These are phyloP conservation scores for Abrostola tripartita DNA, from an alignment of 2,888 invertebrate species.

Conservation along the genomic window DNA sequence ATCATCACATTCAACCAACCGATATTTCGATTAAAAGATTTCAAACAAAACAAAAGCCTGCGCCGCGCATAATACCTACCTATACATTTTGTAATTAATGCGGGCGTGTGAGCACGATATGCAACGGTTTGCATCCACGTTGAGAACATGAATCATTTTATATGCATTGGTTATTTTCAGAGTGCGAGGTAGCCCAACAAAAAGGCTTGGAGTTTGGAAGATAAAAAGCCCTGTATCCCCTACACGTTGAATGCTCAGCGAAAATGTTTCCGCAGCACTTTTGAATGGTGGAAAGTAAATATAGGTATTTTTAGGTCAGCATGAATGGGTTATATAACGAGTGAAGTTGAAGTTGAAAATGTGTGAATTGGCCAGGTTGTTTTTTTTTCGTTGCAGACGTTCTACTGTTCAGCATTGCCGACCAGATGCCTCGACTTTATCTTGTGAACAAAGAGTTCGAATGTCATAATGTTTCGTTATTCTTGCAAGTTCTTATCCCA, in stretches of 20 bases:
- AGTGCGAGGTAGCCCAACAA: slow-evolving; percentile 60
- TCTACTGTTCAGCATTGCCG: background rate
- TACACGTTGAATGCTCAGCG: slow-evolving; percentile 53
- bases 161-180: slow-evolving; percentile 78
- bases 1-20: background rate
- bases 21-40: slow-evolving; percentile 6
- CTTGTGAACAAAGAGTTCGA: background rate
- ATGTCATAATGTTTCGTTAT: too few species aligned
- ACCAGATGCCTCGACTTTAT: background rate
- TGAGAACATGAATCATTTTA: slow-evolving; percentile 79
- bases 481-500: too few species aligned
- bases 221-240: slow-evolving; percentile 61
- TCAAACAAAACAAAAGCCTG: slow-evolving; percentile 44
- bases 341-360: slow-evolving; percentile 34
- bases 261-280: slow-evolving; percentile 56
- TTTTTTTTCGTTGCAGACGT: slow-evolving; percentile 6
- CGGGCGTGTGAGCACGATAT: slow-evolving; percentile 64
- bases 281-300: slow-evolving; percentile 52
- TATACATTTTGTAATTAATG: slow-evolving; percentile 74
- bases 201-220: slow-evolving; percentile 58
- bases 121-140: slow-evolving; percentile 61
- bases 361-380: slow-evolving; percentile 28
- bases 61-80: slow-evolving; percentile 44
- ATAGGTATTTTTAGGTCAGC: slow-evolving; percentile 51
- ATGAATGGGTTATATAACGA: slow-evolving; percentile 49